These are phyloP conservation scores for Ichneumon xanthorius DNA, from an alignment of 2,888 invertebrate species.

Conservation along the genomic window DNA sequence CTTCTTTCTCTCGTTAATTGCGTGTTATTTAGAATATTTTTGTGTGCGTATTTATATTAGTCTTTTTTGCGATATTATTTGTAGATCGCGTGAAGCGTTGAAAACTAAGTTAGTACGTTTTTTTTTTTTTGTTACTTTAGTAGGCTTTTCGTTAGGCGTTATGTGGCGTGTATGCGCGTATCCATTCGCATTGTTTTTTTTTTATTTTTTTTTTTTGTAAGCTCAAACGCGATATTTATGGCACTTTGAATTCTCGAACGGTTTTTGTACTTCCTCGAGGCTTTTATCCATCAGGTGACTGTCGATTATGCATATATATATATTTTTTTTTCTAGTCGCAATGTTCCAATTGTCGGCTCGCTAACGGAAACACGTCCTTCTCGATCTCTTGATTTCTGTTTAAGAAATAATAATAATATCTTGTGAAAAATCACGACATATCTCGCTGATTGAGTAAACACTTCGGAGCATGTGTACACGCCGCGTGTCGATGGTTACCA, in stretches of 20 bases:
- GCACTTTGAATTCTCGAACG: slow-evolving; percentile 72
- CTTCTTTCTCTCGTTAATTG: slow-evolving; percentile 27
- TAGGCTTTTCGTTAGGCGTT: slow-evolving; percentile 13
- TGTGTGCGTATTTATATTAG: slow-evolving; percentile 27
- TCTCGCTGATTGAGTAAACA: slow-evolving; percentile 24
- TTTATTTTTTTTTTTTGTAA: background rate
- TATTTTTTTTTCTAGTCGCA: background rate
- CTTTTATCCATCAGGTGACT: slow-evolving; percentile 57
- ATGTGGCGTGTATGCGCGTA: background rate
- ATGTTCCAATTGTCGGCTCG: slow-evolving; percentile 7
- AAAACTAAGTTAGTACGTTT: slow-evolving; percentile 11
- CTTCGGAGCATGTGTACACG: slow-evolving; percentile 46
- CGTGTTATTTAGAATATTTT: slow-evolving; percentile 35
- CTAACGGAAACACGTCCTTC: slow-evolving; percentile 16
- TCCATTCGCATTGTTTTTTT: slow-evolving; percentile 9
- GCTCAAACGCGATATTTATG: slow-evolving; percentile 65
- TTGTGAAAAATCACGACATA: background rate
- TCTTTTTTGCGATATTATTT: slow-evolving; percentile 13
- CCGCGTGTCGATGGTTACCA: slow-evolving; percentile 42
- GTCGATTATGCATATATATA: background rate
- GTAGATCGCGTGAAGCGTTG: background rate
- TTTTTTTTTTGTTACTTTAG: slow-evolving; percentile 16
- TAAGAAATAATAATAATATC: slow-evolving; percentile 29
- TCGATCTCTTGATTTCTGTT: slow-evolving; percentile 55
- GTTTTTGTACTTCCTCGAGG: slow-evolving; percentile 53